phyloP scores from a whole-genome alignment of 2,797 vertebrate genomes.

The Urocyon cinereoargenteus region DNA sequence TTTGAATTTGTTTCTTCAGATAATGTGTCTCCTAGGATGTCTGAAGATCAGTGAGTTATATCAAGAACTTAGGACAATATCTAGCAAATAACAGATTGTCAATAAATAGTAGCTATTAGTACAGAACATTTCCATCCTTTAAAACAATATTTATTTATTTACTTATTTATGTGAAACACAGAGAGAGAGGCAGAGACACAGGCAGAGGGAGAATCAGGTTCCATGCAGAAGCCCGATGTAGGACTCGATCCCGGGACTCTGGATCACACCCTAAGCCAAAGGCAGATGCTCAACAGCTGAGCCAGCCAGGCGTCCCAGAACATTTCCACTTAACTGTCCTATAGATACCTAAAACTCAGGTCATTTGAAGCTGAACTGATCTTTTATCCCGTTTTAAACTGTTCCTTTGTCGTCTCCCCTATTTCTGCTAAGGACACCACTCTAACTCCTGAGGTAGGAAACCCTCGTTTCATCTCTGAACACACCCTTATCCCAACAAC shows the following conservation, averaged over 20 bases:
- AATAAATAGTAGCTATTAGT: conserved; percentile 7
- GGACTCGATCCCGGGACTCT: no score
- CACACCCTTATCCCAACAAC: neutral
- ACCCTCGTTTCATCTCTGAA: neutral
- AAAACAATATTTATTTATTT: no score
- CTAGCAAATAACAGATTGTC: neutral
- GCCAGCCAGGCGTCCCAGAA: neutral
- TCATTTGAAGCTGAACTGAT: neutral
- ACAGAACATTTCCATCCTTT: neutral
- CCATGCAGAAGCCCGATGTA: no score
- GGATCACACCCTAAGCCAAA: no score
- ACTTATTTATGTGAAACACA: no score
- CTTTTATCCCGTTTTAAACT: neutral
- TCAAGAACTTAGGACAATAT: neutral
- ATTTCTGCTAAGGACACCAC: neutral
- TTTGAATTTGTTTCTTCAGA: neutral
- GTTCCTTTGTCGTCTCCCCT: neutral
- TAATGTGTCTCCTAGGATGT: neutral
- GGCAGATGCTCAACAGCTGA: no score
- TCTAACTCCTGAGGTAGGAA: neutral
- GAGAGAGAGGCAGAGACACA: no score
- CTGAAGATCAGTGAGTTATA: neutral
- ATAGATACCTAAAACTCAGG: neutral
- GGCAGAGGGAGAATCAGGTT: no score
- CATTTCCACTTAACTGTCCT: neutral